These are phyloP conservation scores for Stegana nigrithorax DNA, from an alignment of 2,888 invertebrate species.

Conservation along the genomic window DNA sequence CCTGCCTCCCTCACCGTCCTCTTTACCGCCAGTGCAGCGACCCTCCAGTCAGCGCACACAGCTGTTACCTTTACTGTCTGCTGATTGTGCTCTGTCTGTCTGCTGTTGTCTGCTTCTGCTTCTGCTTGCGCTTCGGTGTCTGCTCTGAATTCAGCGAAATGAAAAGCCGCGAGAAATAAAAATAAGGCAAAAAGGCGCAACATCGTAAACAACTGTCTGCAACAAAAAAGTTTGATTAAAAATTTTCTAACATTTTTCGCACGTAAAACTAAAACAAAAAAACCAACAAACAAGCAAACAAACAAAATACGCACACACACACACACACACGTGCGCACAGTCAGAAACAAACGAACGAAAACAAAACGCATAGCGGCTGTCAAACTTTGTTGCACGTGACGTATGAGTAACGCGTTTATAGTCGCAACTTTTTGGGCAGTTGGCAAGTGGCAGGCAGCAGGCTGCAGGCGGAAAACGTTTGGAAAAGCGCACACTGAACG, in stretches of 20 bases:
- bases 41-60: too few relatives aligned
- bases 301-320: background rate
- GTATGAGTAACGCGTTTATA: background rate
- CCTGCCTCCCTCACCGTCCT: background rate
- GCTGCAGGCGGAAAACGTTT: too few relatives aligned
- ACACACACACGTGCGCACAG: background rate
- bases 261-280: background rate
- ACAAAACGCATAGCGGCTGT: background rate
- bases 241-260: background rate
- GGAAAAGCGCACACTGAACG: too few relatives aligned
- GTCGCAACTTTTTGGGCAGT: background rate
- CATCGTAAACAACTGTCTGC: background rate
- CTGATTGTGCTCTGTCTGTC: background rate
- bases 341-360: too few relatives aligned
- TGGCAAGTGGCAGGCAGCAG: too few relatives aligned
- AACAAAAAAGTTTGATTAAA: slow-evolving; percentile 7
- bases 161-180: background rate
- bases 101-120: background rate
- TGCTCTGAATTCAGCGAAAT: background rate
- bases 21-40: too few relatives aligned
- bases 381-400: background rate
- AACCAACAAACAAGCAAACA: background rate
- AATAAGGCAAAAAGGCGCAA: background rate
- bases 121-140: background rate
- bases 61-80: background rate